phyloP scores from a whole-genome alignment of 2,888 invertebrate species.

The Caenorhabditis sp. region DNA sequence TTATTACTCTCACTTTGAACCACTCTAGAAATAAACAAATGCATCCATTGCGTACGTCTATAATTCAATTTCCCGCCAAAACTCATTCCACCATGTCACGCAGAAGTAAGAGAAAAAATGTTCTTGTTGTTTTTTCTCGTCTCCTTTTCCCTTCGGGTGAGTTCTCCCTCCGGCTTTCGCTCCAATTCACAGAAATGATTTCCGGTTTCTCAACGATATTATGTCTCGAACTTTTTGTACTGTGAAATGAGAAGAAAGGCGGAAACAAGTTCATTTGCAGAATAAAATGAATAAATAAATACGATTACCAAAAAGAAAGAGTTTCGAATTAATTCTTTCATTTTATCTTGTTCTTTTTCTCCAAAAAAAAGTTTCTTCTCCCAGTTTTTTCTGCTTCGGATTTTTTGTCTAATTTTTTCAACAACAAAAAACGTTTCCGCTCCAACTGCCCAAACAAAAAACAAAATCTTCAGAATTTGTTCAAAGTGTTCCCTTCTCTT shows the following conservation, averaged over 20 bases:
- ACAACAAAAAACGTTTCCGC: neutral
- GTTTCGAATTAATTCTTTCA: neutral
- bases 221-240: too few relatives aligned
- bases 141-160: neutral
- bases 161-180: neutral
- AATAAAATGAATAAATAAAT: neutral
- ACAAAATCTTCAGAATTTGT: too few relatives aligned
- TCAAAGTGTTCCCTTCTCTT: too few relatives aligned
- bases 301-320: slow-evolving; percentile 1
- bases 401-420: neutral
- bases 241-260: too few relatives aligned
- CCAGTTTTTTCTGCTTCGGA: neutral
- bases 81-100: neutral
- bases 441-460: too few relatives aligned
- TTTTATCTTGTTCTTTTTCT: neutral
- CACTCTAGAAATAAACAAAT: neutral
- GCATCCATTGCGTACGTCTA: neutral
- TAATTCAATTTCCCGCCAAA: neutral
- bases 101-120: too few relatives aligned
- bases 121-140: too few relatives aligned
- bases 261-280: neutral
- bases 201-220: neutral
- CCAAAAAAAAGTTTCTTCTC: neutral
- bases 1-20: neutral
- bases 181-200: neutral